phyloP scores from a whole-genome alignment of 2,797 vertebrate genomes.

The Chiloscyllium punctatum region DNA sequence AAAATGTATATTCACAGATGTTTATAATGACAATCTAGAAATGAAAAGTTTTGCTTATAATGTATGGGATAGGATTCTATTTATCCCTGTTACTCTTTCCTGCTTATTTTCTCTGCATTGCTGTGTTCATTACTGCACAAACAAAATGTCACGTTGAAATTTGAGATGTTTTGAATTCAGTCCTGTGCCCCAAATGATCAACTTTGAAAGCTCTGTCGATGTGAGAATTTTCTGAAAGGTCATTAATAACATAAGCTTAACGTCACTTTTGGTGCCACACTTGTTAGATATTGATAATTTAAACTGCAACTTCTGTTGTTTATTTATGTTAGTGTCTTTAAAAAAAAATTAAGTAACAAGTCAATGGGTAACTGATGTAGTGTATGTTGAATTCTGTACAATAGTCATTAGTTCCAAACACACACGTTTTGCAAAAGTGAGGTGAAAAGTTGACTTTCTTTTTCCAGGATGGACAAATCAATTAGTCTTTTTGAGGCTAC shows the following conservation, averaged over 20 bases:
- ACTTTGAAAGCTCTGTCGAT: background rate
- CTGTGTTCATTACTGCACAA: background rate
- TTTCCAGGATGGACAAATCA: background rate
- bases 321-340: background rate
- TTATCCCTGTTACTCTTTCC: background rate
- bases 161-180: slow-evolving; percentile 5
- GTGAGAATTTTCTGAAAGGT: slow-evolving; percentile 26
- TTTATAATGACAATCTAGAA: background rate
- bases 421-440: background rate
- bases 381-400: background rate
- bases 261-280: background rate
- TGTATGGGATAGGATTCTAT: background rate
- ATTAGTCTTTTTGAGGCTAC: background rate
- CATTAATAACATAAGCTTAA: background rate
- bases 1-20: background rate
- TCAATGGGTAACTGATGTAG: background rate
- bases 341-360: background rate
- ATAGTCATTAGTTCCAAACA: background rate
- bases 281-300: background rate
- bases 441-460: background rate
- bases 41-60: background rate
- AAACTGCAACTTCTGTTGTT: background rate
- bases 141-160: slow-evolving; percentile 23
- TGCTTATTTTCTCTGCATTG: background rate
- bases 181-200: background rate